These are phyloP conservation scores for Dryobotodes eremita DNA, from an alignment of 2,888 invertebrate species.

Conservation along the genomic window DNA sequence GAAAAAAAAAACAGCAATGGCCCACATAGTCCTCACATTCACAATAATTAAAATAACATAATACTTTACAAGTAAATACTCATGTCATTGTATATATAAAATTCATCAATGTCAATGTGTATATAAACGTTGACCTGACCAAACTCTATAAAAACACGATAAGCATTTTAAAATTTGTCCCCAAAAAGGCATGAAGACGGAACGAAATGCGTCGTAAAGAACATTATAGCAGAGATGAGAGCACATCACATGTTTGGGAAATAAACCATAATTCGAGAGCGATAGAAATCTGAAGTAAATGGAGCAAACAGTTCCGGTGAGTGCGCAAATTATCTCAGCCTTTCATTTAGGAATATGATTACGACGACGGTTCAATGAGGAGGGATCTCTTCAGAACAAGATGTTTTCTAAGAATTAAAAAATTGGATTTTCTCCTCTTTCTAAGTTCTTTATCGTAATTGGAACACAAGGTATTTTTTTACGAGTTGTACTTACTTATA, in stretches of 20 bases:
- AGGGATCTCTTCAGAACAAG: neutral
- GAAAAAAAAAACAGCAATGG: no score
- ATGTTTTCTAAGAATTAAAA: neutral
- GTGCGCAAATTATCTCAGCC: constrained; percentile 9
- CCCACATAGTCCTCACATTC: no score
- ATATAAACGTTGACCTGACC: neutral
- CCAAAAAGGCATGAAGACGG: neutral
- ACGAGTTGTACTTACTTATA: neutral
- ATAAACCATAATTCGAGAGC: constrained; percentile 22
- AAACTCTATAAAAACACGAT: constrained; percentile 1
- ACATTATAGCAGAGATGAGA: constrained; percentile 30
- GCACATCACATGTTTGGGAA: constrained; percentile 42
- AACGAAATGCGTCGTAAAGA: constrained; percentile 36
- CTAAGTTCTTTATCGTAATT: neutral
- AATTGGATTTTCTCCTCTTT: neutral
- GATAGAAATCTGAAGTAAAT: constrained; percentile 37
- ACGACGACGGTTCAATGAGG: neutral
- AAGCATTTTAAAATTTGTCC: constrained; percentile 12
- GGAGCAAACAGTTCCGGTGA: constrained; percentile 21
- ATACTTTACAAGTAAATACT: no score
- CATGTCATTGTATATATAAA: no score
- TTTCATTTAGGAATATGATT: constrained; percentile 23
- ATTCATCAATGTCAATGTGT: no score
- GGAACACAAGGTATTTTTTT: neutral
- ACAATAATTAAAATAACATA: no score